A percentile compares a stretch with the other conserved stretches of the same genome.
Conservation (phyloP, 2,888 invertebrate genomes). For the Drosophila fulvimacula region DNA sequence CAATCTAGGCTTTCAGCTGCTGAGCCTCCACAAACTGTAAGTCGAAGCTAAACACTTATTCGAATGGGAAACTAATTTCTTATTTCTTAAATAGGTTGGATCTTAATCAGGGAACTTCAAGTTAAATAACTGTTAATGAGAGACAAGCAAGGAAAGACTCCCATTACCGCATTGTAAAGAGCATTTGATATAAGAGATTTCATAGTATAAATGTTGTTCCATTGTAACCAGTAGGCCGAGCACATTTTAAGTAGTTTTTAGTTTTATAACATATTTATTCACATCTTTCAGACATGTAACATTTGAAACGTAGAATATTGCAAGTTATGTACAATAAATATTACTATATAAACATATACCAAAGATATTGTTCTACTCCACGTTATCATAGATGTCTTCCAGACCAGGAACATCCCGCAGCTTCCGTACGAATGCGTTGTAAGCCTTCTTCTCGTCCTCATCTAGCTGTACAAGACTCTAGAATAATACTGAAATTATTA, state of each 20-base stretch:
- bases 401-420: conserved; percentile 87
- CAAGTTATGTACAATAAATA: conserved; percentile 40
- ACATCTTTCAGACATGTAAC: conserved; percentile 28
- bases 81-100: conserved; percentile 23
- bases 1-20: conserved; percentile 16
- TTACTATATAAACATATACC: conserved; percentile 5
- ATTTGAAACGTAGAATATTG: conserved; percentile 40
- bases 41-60: background rate
- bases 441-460: conserved; percentile 85
- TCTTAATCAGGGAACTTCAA: conserved; percentile 5
- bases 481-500: conserved; percentile 72
- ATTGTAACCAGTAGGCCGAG: conserved; percentile 45
- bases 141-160: conserved; percentile 6
- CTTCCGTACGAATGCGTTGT: conserved; percentile 86
- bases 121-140: conserved; percentile 6
- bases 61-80: background rate
- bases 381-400: conserved; percentile 87
- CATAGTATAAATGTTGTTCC: conserved; percentile 48
- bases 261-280: conserved; percentile 37
- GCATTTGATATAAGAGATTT: conserved; percentile 50
- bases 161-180: conserved; percentile 41
- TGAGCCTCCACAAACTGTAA: conserved; percentile 20
- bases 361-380: conserved; percentile 45
- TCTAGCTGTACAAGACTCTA: conserved; percentile 84
- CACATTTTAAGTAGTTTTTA: conserved; percentile 34